These are phyloP conservation scores for Plectus sambesii DNA, from an alignment of 1,140 invertebrate species.

Conservation along the genomic window DNA sequence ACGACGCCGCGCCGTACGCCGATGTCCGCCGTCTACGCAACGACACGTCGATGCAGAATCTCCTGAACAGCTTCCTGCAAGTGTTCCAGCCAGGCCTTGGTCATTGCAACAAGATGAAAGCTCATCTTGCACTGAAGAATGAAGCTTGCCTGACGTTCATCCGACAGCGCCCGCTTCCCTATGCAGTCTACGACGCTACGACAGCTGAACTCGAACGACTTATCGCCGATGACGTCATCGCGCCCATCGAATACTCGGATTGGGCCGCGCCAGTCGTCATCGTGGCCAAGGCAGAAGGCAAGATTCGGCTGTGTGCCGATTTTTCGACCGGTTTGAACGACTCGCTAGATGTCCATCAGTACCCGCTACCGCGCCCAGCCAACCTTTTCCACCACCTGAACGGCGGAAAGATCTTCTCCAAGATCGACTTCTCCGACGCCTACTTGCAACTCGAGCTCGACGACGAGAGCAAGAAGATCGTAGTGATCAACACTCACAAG, in stretches of 20 bases:
- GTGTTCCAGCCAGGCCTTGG: slow-evolving; percentile 14
- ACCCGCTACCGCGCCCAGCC: slow-evolving; percentile 8
- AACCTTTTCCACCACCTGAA: slow-evolving; percentile 3
- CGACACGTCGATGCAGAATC: too few species aligned
- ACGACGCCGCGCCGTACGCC: too few species aligned
- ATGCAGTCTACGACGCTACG: slow-evolving; percentile 25
- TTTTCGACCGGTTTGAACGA: too few species aligned
- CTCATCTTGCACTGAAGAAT: slow-evolving; percentile 5
- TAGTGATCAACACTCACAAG: slow-evolving; percentile 6
- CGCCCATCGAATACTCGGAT: slow-evolving; percentile 35
- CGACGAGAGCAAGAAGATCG: neutral
- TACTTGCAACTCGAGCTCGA: neutral
- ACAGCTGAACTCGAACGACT: slow-evolving; percentile 31
- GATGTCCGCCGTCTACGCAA: too few species aligned
- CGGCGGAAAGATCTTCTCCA: slow-evolving; percentile 7
- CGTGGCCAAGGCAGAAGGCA: slow-evolving; percentile 39
- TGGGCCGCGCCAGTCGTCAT: slow-evolving; percentile 46
- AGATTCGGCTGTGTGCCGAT: slow-evolving; percentile 39
- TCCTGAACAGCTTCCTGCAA: neutral
- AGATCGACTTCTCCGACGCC: slow-evolving; percentile 8
- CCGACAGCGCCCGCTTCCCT: slow-evolving; percentile 22
- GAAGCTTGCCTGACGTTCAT: slow-evolving; percentile 9
- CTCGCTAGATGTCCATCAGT: neutral
- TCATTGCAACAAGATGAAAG: slow-evolving; percentile 13
- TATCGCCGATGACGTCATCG: slow-evolving; percentile 20